Conservation (phyloP, 2,888 invertebrate genomes). For the Willowsia nigromaculata region DNA sequence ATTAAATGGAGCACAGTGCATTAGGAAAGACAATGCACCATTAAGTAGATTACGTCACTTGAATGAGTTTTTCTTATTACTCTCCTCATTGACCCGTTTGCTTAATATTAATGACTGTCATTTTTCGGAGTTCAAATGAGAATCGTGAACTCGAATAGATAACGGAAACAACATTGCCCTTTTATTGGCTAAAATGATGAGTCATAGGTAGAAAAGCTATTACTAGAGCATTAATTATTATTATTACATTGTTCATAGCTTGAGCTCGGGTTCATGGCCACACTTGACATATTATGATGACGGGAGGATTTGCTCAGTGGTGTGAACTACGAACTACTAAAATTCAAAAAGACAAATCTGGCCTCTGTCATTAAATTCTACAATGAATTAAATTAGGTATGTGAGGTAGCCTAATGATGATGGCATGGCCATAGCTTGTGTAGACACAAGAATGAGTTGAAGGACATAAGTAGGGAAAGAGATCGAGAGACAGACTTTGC, state of each 20-base stretch:
- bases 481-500: background rate
- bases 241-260: background rate
- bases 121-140: background rate
- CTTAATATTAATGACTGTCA: background rate
- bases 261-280: background rate
- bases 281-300: background rate
- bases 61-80: background rate
- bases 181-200: background rate
- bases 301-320: background rate
- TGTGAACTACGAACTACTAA: slow-evolving; percentile 1
- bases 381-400: background rate
- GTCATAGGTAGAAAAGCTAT: background rate
- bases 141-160: background rate
- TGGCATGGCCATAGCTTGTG: background rate
- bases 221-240: background rate
- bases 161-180: background rate
- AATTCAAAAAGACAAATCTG: background rate
- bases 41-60: background rate
- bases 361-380: background rate
- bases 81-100: background rate
- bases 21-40: slow-evolving; percentile 32
- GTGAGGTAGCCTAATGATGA: background rate
- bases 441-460: slow-evolving; percentile 1
- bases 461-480: slow-evolving; percentile 27
- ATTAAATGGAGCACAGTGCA: slow-evolving; percentile 21